Evolutionary conservation across 2,888 invertebrate genomes (phyloP).

Genomic region (Hypolimnas misippus): DNA sequence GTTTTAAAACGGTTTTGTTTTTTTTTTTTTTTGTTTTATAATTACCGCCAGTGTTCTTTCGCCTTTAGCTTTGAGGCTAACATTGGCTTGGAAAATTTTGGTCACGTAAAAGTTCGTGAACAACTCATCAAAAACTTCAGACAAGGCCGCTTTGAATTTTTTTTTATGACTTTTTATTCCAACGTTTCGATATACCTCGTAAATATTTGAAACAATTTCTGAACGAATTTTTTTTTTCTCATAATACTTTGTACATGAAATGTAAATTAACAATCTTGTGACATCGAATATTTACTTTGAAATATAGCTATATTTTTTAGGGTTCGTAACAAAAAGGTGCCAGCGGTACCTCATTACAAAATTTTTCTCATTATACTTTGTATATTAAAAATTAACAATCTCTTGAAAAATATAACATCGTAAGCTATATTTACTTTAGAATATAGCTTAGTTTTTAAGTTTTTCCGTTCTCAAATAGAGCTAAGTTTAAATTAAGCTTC

Average conservation of each 20-base stretch:
- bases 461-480: too few species aligned
- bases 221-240: not conserved
- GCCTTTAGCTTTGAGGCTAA: slow-evolving; percentile 22
- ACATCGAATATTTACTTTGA: not conserved
- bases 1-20: slow-evolving; percentile 10
- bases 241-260: not conserved
- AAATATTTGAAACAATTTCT: slow-evolving; percentile 6
- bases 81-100: slow-evolving; percentile 20
- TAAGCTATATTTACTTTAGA: too few species aligned
- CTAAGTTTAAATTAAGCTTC: too few species aligned
- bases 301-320: not conserved
- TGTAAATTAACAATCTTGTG: not conserved
- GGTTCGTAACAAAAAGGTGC: too few species aligned
- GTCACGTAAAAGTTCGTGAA: slow-evolving; percentile 17
- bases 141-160: slow-evolving; percentile 6
- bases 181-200: slow-evolving; percentile 2
- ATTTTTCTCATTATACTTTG: too few species aligned
- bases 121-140: slow-evolving; percentile 9
- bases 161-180: slow-evolving; percentile 1
- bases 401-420: too few species aligned
- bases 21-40: slow-evolving; percentile 17
- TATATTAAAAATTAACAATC: too few species aligned
- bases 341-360: too few species aligned
- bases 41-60: slow-evolving; percentile 21
- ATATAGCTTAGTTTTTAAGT: too few species aligned